Evolutionary conservation across 2,888 invertebrate species (phyloP), one percentile per base, ranked within the genome.

Genomic region (Acleris emargana): DNA sequence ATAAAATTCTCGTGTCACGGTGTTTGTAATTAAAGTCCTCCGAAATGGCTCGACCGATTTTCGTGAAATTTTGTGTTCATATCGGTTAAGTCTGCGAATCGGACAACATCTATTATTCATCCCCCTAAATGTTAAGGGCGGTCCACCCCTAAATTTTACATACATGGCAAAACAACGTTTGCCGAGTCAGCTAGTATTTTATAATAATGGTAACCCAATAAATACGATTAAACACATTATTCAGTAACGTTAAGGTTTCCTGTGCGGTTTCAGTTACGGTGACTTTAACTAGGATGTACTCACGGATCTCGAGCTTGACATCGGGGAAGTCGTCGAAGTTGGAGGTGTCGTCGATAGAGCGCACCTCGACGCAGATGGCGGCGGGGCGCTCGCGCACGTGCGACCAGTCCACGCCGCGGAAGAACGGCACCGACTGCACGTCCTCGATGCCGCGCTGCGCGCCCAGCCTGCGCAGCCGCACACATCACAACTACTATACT

Each of bases 291-390:
- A 45, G 45, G 45, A 20, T 20, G 42, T 45, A 95, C 98, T 96
- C 94, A 99, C 99, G 98, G 93, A 99, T 98, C 94, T 98, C 98
- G 75, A 99, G 95, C 86, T 99, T 99, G 79, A 99, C 99, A 91
- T 99, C 99, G 6, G 99, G 99, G 94, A 99, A 99, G 81, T 99
- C 99, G 92, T 99, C 99, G 88, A 99, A 99, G 93, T 99, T 99
- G 73, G 99, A 99, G 51, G 99, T 99, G 90, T 99, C 99, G 87
- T 99, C 99, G 78, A 99, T 99, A 73, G 99, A 99, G 86, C 97
- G 97, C 67, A 99, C 99, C 85, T 99, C 98, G 25, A 99, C 98
- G 55, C 97, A 96, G 89, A 99, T 99, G 77, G 99, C 99, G 69
- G 99, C 98, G 58, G 99, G 99, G 66, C 99, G 94, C 87, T 99